A percentile compares a stretch with the other conserved stretches of the same genome.
phyloP scores from a whole-genome alignment of 2,888 invertebrate genomes.

The Eupithecia dodoneata region DNA sequence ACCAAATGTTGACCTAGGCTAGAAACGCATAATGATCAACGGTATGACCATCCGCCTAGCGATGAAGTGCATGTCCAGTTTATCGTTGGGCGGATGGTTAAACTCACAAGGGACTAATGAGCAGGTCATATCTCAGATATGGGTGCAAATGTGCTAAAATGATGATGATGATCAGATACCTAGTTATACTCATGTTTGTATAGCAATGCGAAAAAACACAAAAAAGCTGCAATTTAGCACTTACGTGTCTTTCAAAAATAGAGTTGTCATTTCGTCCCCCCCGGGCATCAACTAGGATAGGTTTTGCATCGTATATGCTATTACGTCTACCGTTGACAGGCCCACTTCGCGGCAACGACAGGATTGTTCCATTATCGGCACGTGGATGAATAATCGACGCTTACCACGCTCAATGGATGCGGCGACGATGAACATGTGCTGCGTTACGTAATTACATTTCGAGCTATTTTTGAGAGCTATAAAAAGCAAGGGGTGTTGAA shows the following conservation, averaged over 20 bases:
- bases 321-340: constrained; percentile 77
- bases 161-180: neutral
- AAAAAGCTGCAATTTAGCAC: neutral
- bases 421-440: constrained; percentile 48
- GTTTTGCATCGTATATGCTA: constrained; percentile 66
- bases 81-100: no score
- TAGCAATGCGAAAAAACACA: neutral
- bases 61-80: no score
- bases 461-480: constrained; percentile 11
- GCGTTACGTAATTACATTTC: constrained; percentile 24
- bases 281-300: constrained; percentile 16
- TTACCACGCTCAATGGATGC: constrained; percentile 67
- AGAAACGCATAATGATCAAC: no score
- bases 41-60: no score
- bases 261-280: constrained; percentile 25
- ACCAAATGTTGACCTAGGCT: neutral
- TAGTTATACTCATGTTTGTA: neutral
- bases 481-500: constrained; percentile 1
- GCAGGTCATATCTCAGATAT: neutral
- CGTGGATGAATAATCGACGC: constrained; percentile 77
- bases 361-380: constrained; percentile 82
- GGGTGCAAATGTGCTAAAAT: neutral
- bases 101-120: no score
- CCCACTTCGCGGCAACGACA: constrained; percentile 72
- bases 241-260: constrained; percentile 16